Evolutionary conservation across 2,888 invertebrate genomes (phyloP).

Genomic region (Dynastes hyllus): DNA sequence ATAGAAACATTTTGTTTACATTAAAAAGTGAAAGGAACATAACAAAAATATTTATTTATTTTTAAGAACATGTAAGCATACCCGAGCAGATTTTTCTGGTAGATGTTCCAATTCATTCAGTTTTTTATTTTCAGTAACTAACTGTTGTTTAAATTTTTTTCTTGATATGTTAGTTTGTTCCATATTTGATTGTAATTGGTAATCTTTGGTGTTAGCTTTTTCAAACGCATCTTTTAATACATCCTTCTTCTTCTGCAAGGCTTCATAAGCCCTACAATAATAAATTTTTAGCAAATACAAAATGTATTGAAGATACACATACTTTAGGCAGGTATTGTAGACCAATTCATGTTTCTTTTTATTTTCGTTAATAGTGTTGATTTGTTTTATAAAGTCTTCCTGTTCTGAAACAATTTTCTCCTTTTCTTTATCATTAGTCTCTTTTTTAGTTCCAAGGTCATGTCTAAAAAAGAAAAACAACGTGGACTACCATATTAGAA

Average conservation of each 20-base stretch:
- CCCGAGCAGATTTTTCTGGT: slow-evolving; percentile 83
- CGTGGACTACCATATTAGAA: slow-evolving; percentile 2
- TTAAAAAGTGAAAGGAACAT: too few species aligned
- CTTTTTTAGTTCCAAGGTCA: slow-evolving; percentile 75
- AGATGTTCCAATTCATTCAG: slow-evolving; percentile 77
- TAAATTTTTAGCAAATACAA: slow-evolving; percentile 15
- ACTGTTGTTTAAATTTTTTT: slow-evolving; percentile 81
- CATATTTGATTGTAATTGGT: slow-evolving; percentile 79
- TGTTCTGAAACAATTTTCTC: slow-evolving; percentile 76
- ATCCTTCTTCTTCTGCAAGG: slow-evolving; percentile 75
- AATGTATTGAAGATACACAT: slow-evolving; percentile 51
- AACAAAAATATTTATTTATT: not conserved
- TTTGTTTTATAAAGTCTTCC: slow-evolving; percentile 76
- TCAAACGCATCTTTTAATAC: slow-evolving; percentile 77
- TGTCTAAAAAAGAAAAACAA: slow-evolving; percentile 67
- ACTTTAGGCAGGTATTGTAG: slow-evolving; percentile 61
- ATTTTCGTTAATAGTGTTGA: slow-evolving; percentile 73
- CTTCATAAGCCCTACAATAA: slow-evolving; percentile 74
- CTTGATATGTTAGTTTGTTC: slow-evolving; percentile 81
- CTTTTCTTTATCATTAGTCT: slow-evolving; percentile 73
- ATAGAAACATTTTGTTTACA: too few species aligned
- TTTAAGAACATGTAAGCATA: slow-evolving; percentile 62
- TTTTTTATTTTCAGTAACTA: slow-evolving; percentile 80
- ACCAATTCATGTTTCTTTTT: slow-evolving; percentile 69
- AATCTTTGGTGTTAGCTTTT: slow-evolving; percentile 78